Conservation (phyloP, 2,797 vertebrate genomes). For the Coracias cyanogaster region DNA sequence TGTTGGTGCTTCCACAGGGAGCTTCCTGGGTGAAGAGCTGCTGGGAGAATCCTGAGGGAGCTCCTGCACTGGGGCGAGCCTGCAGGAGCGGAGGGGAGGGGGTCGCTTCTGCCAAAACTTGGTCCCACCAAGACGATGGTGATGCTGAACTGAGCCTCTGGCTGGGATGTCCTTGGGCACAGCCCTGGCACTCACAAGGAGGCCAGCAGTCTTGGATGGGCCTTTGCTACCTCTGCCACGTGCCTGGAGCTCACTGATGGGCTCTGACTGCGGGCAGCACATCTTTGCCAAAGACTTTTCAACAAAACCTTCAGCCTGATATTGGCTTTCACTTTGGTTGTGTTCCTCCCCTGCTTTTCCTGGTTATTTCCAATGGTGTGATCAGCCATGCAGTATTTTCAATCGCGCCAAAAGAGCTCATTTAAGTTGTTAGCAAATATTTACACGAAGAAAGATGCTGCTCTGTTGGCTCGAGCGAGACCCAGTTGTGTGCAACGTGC, state of each 20-base stretch:
- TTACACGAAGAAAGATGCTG: neutral
- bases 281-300: neutral
- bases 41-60: neutral
- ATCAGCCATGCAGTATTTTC: neutral
- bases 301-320: neutral
- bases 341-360: neutral
- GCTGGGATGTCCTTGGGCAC: neutral
- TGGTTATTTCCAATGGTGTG: neutral
- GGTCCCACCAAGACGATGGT: neutral
- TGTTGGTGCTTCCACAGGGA: neutral
- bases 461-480: neutral
- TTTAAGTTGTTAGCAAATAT: neutral
- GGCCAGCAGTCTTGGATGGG: neutral
- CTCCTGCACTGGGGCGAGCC: accelerated
- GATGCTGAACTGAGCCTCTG: neutral
- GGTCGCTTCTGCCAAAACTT: neutral
- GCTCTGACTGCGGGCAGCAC: accelerated
- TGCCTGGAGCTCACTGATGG: accelerated
- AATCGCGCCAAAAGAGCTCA: neutral
- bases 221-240: neutral
- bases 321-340: neutral
- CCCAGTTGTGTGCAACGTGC: neutral
- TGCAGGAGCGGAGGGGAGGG: neutral
- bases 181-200: accelerated
- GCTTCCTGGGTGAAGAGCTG: neutral